Base-by-base conservation (phyloP, 2,797 vertebrate species). In the Holocentrus rufus region DNA sequence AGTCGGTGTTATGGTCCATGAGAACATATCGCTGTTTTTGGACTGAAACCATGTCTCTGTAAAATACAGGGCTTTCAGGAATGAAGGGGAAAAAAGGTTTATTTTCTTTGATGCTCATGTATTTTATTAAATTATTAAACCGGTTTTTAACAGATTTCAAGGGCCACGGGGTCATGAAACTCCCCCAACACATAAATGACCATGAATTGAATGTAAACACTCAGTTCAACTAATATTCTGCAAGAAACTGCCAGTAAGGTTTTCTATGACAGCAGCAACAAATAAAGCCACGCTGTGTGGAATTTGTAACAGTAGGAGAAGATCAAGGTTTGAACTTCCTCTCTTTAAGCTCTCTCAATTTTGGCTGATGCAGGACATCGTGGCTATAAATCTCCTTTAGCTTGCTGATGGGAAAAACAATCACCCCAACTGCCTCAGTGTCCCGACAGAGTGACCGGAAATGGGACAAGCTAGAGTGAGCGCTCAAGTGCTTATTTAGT, bases 331-430 rank as follows among this genome's bases (percentile, higher is more conserved):
- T 56, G 17, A 47, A 42, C 36, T 50, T 52, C 58, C 22, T 31
- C 27, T 49, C 6, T 52, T 62, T 59, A 42, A 42, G 13, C 14
- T 44, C 46, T 39, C 52, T 34, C 13, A 36, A 36, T 20, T 66
- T 20, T 23, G 53, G 36, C 60, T 23, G n/a, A 57, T 65, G 59
- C 15, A 65, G 65, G 62, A 65, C 64, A 77, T 39, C 30, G 39
- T 47, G 39, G 22, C 49, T 18, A 76, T 64, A 71, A 56, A 54
- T 71, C 23, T 73, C 69, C 50, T 68, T 66, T 56, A 31, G 34
- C 47, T 62, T 34, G 50, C 54, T 52, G 36, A 36, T 71, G 63
- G 60, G 70, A 82, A 76, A 73, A 77, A 18, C 54, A 56, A 53
- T 23, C 50, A 50, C 20, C 17, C 11, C 20, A 7, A 20, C 49